Evolutionary conservation across 2,113 vertebrate genomes (phyloP), one percentile per base, ranked within the genome.

Genomic region (Syrrhaptes paradoxus): DNA sequence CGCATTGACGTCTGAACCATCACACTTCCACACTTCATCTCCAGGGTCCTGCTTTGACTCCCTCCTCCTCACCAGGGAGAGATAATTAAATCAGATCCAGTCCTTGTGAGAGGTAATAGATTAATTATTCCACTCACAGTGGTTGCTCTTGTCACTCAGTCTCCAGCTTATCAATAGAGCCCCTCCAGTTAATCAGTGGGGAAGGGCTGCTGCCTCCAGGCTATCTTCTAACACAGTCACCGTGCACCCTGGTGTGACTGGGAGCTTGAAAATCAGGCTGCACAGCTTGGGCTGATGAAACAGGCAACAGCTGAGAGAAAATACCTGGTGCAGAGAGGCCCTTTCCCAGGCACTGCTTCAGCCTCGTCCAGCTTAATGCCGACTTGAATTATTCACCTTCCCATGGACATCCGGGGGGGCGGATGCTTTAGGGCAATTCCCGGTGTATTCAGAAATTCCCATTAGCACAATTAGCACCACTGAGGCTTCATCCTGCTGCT

Each of bases 31-130:
- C 81, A 45, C 86, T 76, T 75, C 86, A 36, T 51, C 84, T 75
- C 89, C 74, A 88, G 77, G 52, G 89, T 41, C 71, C 74, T 92
- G 82, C 85, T 91, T 78, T 61, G 73, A 66, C 79, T 89, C 84
- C 62, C 38, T 93, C 83, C 51, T 90, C 58, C 90, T 71, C 93
- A 41, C 66, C 48, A 55, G 63, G 62, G 88, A 89, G 68, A 91
- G 88, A 87, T 94, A 97, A 97, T 97, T 96, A 96, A 95, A 96
- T 89, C 80, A 95, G 86, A 92, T 67, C 87, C 34, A 80, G 91
- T 55, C 91, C 93, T 92, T 66, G 93, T 13, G 90, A 95, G 93
- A 95, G 51, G 86, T 81, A 86, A 81, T 51, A 92, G 80, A 96
- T 95, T 95, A 96, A 96, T 97, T 95, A 95, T 73, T 94, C 77